These are phyloP conservation scores for Parnassius mnemosyne DNA, from an alignment of 2,888 invertebrate species.

Conservation along the genomic window DNA sequence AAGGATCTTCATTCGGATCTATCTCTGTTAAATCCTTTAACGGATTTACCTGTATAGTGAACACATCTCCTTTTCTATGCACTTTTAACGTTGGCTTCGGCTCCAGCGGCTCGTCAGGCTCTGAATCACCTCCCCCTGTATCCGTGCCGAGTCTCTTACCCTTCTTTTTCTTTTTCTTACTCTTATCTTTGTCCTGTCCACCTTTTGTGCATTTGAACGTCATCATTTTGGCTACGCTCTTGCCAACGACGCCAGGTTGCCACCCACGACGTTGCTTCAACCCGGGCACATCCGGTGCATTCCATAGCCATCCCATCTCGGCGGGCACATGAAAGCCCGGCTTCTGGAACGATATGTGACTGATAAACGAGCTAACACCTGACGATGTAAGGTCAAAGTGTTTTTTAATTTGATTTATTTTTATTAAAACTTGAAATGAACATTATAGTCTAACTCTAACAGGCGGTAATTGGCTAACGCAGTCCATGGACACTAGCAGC, in stretches of 20 bases:
- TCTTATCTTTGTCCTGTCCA: constrained; percentile 61
- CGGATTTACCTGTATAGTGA: constrained; percentile 84
- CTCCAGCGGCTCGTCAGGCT: constrained; percentile 70
- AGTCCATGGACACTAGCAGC: too few relatives aligned
- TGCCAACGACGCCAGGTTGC: constrained; percentile 79
- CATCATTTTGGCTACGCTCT: constrained; percentile 70
- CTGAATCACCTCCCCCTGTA: constrained; percentile 63
- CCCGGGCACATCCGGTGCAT: constrained; percentile 56
- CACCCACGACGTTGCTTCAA: constrained; percentile 76
- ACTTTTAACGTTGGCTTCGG: constrained; percentile 83
- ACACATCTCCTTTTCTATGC: constrained; percentile 83
- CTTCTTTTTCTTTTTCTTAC: constrained; percentile 63
- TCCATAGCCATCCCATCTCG: constrained; percentile 87
- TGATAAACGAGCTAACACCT: too few relatives aligned
- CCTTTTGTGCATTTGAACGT: constrained; percentile 65
- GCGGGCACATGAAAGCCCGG: constrained; percentile 79
- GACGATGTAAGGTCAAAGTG: too few relatives aligned
- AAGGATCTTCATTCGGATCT: constrained; percentile 82
- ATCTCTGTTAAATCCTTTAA: constrained; percentile 82
- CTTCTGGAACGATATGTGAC: constrained; percentile 39
- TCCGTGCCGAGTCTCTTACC: constrained; percentile 41
- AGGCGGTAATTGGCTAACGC: too few relatives aligned
- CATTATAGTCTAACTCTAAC: too few relatives aligned
- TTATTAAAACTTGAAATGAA: too few relatives aligned
- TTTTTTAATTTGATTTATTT: too few relatives aligned